Evolutionary conservation across 1,140 invertebrate genomes (phyloP), one percentile per base, ranked within the genome.

Genomic region (Formica selysi): DNA sequence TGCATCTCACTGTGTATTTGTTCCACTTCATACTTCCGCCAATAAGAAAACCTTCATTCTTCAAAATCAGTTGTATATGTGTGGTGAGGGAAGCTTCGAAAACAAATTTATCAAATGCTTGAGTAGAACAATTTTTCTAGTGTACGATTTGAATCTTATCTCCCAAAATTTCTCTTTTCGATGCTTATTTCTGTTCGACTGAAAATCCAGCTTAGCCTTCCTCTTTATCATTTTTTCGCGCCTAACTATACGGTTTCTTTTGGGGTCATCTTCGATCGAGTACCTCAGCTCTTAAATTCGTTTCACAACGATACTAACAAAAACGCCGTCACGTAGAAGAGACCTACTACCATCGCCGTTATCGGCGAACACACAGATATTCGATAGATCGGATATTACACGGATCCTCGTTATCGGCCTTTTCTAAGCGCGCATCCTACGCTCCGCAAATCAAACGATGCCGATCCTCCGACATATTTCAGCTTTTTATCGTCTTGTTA

Each of bases 61-160:
- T 70, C 36, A 41, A 16, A 22, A 8, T 61, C 36, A 41, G 3
- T 3, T 48, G 44, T 57, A n/a, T 41, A 13, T 11, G 22, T 51
- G 8, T 38, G 36, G 22, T 16, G 3, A 44, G 16, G 48, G 16
- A 16, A 36, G 48, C 48, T 80, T 80, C 22, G 65, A 80, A 80
- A 70, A 80, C 65, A 68, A 70, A 80, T 80, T 36, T 36, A 57
- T 80, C 78, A 80, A 57, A 70, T 38, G 22, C 2, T 48, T 26
- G 48, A 32, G 11, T 22, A 26, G 44, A 32, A 65, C 11, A 22
- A n/a, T 54, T 68, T 68, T 70, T 16, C 22, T 57, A n/a, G 0
- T n/a, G 8, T 51, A 19, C 32, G n/a, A 80, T 32, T 8, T 54
- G n/a, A 32, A 68, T 73, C 38, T 73, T 61, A 41, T 59, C 29